Percentiles rank a stretch among this genome's conserved stretches.
phyloP scores from a whole-genome alignment of 53 echinoderm and acorn worm genomes.

The Stichopus horrens region DNA sequence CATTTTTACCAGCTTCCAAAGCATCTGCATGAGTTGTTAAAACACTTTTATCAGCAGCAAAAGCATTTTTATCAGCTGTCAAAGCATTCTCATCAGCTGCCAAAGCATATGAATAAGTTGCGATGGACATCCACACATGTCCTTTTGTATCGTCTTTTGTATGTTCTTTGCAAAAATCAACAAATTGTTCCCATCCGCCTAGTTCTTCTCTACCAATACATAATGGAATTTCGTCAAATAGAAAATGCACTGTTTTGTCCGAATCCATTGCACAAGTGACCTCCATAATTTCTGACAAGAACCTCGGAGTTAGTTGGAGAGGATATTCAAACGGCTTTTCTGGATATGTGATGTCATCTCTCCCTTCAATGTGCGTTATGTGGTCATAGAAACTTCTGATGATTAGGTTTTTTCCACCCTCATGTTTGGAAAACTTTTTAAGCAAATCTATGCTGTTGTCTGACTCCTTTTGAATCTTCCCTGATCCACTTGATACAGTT shows the following conservation, averaged over 20 bases:
- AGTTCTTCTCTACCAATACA: neutral
- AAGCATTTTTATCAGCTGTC: too few species aligned
- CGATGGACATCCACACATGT: slow-evolving; percentile 22
- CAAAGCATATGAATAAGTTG: slow-evolving; percentile 20
- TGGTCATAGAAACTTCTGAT: neutral
- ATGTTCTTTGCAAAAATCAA: neutral
- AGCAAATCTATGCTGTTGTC: slow-evolving; percentile 18
- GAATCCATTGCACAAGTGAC: neutral
- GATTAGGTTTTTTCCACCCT: neutral
- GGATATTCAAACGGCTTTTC: neutral
- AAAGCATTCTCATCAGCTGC: neutral
- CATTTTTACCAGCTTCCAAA: too few species aligned
- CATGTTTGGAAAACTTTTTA: neutral
- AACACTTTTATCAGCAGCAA: too few species aligned
- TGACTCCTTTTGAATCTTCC: slow-evolving; percentile 12
- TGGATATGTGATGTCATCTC: neutral
- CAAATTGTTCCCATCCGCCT: slow-evolving; percentile 11
- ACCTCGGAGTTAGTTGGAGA: slow-evolving; percentile 22
- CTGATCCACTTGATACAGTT: slow-evolving; percentile 15
- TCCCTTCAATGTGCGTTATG: neutral
- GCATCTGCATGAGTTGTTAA: too few species aligned
- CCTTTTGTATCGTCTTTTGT: neutral
- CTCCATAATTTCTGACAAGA: neutral
- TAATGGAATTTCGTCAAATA: slow-evolving; percentile 34
- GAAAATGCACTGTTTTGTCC: neutral